Evolutionary conservation across 2,113 vertebrate genomes (phyloP).

Genomic region (Prunella fulvescens): DNA sequence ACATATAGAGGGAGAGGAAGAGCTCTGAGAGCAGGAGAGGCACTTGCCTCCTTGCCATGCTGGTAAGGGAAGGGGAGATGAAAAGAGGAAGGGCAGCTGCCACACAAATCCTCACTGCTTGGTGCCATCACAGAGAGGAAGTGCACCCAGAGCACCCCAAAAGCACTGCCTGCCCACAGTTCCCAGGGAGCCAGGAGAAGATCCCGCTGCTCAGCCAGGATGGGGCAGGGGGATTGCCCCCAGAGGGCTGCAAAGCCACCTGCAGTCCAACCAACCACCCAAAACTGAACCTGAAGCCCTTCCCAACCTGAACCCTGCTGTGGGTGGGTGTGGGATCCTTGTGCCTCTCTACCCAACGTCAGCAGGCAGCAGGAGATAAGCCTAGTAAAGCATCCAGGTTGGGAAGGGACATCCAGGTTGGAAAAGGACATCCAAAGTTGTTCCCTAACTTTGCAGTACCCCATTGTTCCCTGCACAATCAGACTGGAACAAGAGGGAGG

Average conservation of each 20-base stretch:
- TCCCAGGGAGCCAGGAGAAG: not conserved
- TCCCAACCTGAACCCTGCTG: not conserved
- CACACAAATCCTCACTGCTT: fast-evolving
- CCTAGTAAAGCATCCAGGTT: not conserved
- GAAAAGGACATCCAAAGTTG: fast-evolving
- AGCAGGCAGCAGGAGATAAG: not conserved
- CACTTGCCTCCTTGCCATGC: not conserved
- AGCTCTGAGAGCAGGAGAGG: not conserved
- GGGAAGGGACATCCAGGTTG: not conserved
- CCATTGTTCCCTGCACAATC: fast-evolving
- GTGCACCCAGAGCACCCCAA: not conserved
- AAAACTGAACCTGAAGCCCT: not conserved
- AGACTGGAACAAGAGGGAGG: not conserved
- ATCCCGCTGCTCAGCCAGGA: fast-evolving
- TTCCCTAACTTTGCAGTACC: not conserved
- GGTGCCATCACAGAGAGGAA: not conserved
- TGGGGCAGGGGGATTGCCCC: fast-evolving
- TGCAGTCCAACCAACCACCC: fast-evolving
- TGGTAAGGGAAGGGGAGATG: not conserved
- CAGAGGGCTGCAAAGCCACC: not conserved
- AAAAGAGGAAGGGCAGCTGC: not conserved
- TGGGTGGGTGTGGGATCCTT: not conserved
- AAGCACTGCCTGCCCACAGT: fast-evolving
- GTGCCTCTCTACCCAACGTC: not conserved
- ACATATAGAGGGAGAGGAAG: not conserved